phyloP scores from a whole-genome alignment of 2,888 invertebrate genomes.

The Heliconius ismenius region DNA sequence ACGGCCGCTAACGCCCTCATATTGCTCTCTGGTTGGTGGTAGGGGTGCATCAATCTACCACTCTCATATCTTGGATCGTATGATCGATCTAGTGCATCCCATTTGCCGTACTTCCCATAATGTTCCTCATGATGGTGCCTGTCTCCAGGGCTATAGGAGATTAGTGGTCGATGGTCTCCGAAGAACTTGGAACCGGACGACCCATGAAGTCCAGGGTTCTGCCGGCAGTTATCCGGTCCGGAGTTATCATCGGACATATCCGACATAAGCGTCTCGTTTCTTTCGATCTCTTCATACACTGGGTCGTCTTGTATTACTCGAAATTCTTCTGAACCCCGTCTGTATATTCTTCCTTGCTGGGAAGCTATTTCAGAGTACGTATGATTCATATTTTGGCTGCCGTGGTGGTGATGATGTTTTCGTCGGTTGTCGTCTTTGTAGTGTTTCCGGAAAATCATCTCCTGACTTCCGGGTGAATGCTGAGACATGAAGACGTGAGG shows the following conservation, averaged over 20 bases:
- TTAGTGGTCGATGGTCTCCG: constrained; percentile 90
- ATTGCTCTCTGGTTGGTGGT: constrained; percentile 80
- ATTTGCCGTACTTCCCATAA: constrained; percentile 76
- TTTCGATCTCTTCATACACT: constrained; percentile 90
- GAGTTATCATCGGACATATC: constrained; percentile 89
- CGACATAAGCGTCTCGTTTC: constrained; percentile 87
- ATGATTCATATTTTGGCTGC: constrained; percentile 84
- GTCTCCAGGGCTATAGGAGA: constrained; percentile 88
- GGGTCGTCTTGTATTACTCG: constrained; percentile 86
- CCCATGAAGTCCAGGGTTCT: constrained; percentile 83
- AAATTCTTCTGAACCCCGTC: constrained; percentile 81
- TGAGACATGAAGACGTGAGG: constrained; percentile 78
- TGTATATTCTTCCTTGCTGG: constrained; percentile 75
- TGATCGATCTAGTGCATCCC: constrained; percentile 78
- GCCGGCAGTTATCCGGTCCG: constrained; percentile 85
- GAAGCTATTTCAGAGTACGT: constrained; percentile 88
- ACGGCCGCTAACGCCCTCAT: constrained; percentile 88
- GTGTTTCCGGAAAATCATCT: constrained; percentile 76
- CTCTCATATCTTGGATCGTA: constrained; percentile 79
- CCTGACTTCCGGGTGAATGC: constrained; percentile 74
- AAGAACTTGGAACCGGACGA: constrained; percentile 86
- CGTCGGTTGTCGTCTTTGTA: constrained; percentile 73
- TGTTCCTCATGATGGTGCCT: constrained; percentile 79
- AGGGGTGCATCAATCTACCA: constrained; percentile 78
- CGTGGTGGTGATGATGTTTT: constrained; percentile 79